Evolutionary conservation across 1,140 invertebrate species (phyloP), one percentile per base, ranked within the genome.

Genomic region (Gerris buenoi): DNA sequence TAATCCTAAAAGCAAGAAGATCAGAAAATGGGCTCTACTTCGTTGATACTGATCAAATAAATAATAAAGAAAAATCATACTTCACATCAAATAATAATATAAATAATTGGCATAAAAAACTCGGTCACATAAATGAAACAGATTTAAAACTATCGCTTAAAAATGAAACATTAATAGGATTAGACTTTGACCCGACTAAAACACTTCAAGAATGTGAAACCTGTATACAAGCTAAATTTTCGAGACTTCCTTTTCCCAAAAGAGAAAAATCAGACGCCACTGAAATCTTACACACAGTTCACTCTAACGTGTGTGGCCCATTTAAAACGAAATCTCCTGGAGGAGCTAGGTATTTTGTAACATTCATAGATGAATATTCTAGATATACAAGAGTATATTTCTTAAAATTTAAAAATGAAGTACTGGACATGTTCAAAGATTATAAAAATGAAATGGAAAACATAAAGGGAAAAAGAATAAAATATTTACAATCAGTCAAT

Each of bases 401-500:
- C 63, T 61, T 70, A 22, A 60, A 64, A 65, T 22, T 58, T 18
- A 70, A 68, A 58, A 28, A 23, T 25, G 58, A 68, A 18, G 64
- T 64, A 1, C 28, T 25, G 1, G 23, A 61, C 29, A 18, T 13
- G 14, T 69, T 69, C 28, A 60, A 33, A 27, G 33, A 58, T 14
- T 70, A 60, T 26, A 27, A 66, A 46, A 57, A 66, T 15, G 28
- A 26, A n/a, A 62, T 65, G 18, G 62, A 66, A 59, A 67, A 65
- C 56, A 57, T 18, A 27, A 59, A 2, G 63, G 25, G 25, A 29
- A 15, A 46, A 46, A 69, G 58, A 62, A 65, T 70, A 5, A 69
- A 70, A 67, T 67, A 63, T 73, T 25, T 65, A 13, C 10, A 56
- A 65, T 25, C 22, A 10, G 76, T 78, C 57, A 77, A 78, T 71